Base-by-base conservation (phyloP, 2,888 invertebrate genomes). In the Clitarchus hookeri region DNA sequence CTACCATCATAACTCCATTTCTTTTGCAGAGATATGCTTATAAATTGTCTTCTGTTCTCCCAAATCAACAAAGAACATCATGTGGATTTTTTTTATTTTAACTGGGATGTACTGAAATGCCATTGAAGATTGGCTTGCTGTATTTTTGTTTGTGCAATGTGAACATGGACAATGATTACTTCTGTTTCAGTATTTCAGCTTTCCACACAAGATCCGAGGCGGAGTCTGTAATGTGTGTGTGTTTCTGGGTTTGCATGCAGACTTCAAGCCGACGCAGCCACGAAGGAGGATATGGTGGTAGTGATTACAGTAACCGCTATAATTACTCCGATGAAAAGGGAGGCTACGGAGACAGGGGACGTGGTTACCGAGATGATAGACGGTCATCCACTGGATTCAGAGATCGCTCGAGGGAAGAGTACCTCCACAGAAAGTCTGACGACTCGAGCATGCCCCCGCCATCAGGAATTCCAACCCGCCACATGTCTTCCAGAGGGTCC, bases 211-310 rank as follows among this genome's bases (percentile, higher is more conserved):
- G 65, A 48, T 16, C 0, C 23, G 65, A 65, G 65, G 36, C 36
- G 4, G n/a, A 65, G 65, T 65, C 23, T 19, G n/a, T 86, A 84
- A 85, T 88, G 87, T 86, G 84, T 83, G 65, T 87, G 80, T 83
- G 80, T 80, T 83, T 87, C 83, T 86, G 86, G 83, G 53, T 87
- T 88, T 87, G 86, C 88, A 88, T 86, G 87, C 88, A 88, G 88
- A 88, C 88, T 78, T 88, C 88, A 87, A 87, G 88, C 87, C 88
- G 88, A 48, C 88, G 88, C 86, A 88, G 88, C 86, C 88, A 88
- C 85, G 88, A 88, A 87, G 88, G 88, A 80, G 87, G 87, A 86
- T 88, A 88, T 84, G 87, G 88, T 83, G 88, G 87, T 77, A 84
- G 85, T 82, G 88, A 88, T 85, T 88, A 87, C 87, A 87, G 87